phyloP scores from a whole-genome alignment of 2,797 vertebrate species.

The Falco naumanni region DNA sequence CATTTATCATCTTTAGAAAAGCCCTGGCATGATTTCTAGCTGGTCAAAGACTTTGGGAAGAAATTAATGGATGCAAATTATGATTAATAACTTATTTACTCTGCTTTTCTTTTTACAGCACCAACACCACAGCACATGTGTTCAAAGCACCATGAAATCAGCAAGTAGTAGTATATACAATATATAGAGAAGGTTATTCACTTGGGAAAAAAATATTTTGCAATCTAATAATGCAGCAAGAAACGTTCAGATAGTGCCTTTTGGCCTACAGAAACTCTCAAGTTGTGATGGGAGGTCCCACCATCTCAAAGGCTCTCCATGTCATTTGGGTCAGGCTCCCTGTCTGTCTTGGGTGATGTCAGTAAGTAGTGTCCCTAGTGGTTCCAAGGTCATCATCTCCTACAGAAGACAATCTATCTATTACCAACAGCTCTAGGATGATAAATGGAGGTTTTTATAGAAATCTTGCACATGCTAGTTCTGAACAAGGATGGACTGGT shows the following conservation, averaged over 20 bases:
- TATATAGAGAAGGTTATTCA: background rate
- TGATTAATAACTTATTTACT: conserved; percentile 47
- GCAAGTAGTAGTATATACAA: background rate
- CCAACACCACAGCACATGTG: background rate
- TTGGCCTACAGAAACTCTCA: background rate
- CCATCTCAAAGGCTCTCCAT: background rate
- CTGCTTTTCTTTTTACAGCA: background rate
- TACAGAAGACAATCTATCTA: background rate
- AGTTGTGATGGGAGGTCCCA: background rate
- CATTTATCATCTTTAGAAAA: conserved; percentile 25
- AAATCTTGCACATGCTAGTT: background rate
- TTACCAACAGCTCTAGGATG: background rate
- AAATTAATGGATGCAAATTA: conserved; percentile 28
- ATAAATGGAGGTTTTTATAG: background rate
- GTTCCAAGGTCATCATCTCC: background rate
- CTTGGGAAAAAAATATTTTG: background rate
- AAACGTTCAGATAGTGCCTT: background rate
- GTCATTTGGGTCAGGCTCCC: background rate
- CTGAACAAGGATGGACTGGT: background rate
- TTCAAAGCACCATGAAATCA: background rate
- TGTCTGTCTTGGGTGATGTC: background rate
- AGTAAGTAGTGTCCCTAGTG: background rate
- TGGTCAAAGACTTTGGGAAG: background rate
- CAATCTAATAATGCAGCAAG: background rate
- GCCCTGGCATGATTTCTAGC: background rate